Evolutionary conservation across 1,140 invertebrate species (phyloP).

Genomic region (Laupala kohalensis): DNA sequence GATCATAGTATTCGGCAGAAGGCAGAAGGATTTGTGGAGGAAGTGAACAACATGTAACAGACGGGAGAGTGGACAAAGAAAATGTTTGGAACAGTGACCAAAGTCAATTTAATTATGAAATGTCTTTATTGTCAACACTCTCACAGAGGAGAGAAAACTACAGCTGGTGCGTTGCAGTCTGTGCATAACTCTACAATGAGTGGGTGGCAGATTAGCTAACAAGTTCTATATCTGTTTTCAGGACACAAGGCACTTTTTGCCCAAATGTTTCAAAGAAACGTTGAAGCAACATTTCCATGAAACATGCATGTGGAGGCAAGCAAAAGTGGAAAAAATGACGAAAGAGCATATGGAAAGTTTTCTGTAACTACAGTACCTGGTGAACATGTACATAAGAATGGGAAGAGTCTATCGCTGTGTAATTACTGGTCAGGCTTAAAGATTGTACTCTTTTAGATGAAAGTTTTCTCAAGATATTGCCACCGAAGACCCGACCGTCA

Average conservation of each 20-base stretch:
- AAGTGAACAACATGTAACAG: too few species aligned
- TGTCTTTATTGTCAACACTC: slow-evolving; percentile 6
- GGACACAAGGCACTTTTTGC: too few species aligned
- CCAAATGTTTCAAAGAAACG: too few species aligned
- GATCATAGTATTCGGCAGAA: not conserved
- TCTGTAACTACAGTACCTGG: slow-evolving; percentile 4
- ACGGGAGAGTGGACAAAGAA: too few species aligned
- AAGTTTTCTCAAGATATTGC: slow-evolving; percentile 1
- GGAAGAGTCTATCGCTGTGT: slow-evolving; percentile 4
- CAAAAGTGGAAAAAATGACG: slow-evolving; percentile 4
- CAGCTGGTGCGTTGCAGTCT: slow-evolving; percentile 5
- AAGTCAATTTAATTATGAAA: slow-evolving; percentile 9
- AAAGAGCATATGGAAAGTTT: slow-evolving; percentile 5
- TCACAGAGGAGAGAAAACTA: slow-evolving; percentile 4
- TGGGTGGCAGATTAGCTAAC: slow-evolving; percentile 5
- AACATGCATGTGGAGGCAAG: slow-evolving; percentile 6
- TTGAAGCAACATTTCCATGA: not conserved
- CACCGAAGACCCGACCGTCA: slow-evolving; percentile 1
- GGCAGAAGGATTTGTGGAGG: not conserved
- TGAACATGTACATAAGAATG: not conserved
- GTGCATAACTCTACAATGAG: slow-evolving; percentile 1
- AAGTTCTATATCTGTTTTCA: slow-evolving; percentile 1
- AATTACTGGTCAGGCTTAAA: slow-evolving; percentile 4
- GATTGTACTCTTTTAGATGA: slow-evolving; percentile 3
- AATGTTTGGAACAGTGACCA: slow-evolving; percentile 7